Evolutionary conservation across 2,797 vertebrate genomes (phyloP).

Genomic region (Podargus strigoides): DNA sequence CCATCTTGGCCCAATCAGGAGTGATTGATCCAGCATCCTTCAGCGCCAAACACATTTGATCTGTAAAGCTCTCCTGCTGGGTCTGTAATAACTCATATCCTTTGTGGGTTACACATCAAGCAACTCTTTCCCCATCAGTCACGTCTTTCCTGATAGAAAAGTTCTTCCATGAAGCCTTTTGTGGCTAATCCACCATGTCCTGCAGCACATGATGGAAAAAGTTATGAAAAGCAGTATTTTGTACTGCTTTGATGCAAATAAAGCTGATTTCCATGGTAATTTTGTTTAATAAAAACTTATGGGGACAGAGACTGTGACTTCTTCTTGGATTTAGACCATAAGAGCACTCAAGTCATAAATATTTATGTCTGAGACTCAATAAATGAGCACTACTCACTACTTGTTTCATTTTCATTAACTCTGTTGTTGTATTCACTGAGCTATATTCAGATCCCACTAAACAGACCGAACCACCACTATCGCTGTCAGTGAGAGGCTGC

Average conservation of each 20-base stretch:
- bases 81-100: slow-evolving; percentile 58
- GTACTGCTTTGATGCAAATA: not conserved
- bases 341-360: slow-evolving; percentile 28
- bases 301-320: not conserved
- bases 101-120: slow-evolving; percentile 57
- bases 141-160: slow-evolving; percentile 9
- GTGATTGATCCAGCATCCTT: slow-evolving; percentile 52
- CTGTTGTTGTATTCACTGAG: not conserved
- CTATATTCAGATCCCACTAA: not conserved
- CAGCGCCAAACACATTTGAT: slow-evolving; percentile 39
- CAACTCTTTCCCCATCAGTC: slow-evolving; percentile 27
- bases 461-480: not conserved
- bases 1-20: slow-evolving; percentile 62
- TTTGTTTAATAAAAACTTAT: not conserved
- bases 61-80: slow-evolving; percentile 59
- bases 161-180: slow-evolving; percentile 17
- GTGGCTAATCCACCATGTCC: not conserved
- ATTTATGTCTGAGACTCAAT: slow-evolving; percentile 1
- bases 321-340: not conserved
- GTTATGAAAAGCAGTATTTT: slow-evolving; percentile 26
- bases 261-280: not conserved
- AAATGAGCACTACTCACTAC: not conserved
- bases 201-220: not conserved
- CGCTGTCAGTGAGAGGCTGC: not conserved
- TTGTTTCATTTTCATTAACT: not conserved